Evolutionary conservation across 2,797 vertebrate species (phyloP).

Genomic region (Arctocebus calabarensis): DNA sequence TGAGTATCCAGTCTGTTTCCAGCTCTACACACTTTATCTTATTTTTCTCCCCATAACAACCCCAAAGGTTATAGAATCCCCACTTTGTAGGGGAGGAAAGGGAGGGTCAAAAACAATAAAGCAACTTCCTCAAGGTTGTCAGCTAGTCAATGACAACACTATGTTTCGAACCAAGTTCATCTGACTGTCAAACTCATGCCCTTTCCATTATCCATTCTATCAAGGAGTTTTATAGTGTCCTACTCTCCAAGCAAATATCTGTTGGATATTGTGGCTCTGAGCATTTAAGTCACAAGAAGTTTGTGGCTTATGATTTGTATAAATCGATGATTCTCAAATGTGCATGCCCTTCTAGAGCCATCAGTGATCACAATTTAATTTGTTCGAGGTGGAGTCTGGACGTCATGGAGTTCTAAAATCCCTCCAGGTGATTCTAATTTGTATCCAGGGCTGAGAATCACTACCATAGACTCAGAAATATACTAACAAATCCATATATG

Average conservation of each 20-base stretch:
- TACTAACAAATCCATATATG: no score
- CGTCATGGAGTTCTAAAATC: not conserved
- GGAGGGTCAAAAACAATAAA: not conserved
- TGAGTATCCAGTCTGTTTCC: slow-evolving; percentile 36
- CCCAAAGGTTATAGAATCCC: not conserved
- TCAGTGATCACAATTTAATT: not conserved
- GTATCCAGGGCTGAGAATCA: not conserved
- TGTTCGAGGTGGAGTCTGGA: not conserved
- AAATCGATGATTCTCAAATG: slow-evolving; percentile 5
- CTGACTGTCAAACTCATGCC: not conserved
- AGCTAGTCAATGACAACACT: not conserved
- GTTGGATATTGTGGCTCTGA: not conserved
- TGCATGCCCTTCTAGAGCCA: not conserved
- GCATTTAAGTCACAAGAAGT: not conserved
- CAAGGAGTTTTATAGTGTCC: not conserved
- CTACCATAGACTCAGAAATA: not conserved
- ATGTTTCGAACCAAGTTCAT: not conserved
- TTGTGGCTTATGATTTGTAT: not conserved
- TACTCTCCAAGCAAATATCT: not conserved
- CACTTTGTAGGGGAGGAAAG: not conserved
- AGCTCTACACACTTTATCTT: not conserved
- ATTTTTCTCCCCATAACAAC: not conserved
- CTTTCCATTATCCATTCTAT: not conserved
- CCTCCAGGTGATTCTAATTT: not conserved
- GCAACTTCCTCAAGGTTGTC: not conserved